Evolutionary conservation across 1,140 invertebrate genomes (phyloP), one percentile per base, ranked within the genome.

Genomic region (Panulirus ornatus): DNA sequence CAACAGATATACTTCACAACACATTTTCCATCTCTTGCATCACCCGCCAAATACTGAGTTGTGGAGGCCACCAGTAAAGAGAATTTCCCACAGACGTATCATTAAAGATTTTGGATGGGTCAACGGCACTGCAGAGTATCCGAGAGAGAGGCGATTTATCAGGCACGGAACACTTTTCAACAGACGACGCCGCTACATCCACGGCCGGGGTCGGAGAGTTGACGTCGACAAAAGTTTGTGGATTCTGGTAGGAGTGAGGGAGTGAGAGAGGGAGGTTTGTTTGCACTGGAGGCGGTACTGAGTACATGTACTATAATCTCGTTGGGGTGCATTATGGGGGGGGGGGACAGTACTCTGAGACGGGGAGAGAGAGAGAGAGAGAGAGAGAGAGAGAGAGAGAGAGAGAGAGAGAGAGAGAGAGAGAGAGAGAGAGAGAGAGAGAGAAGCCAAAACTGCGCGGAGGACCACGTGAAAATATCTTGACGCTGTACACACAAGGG

Each of bases 361-460:
- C n/a, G n/a, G n/a, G n/a, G n/a, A 58, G 11, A 58, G 51, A 58
- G 51, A 58, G 51, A 58, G 51, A 58, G 51, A 58, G 51, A 58
- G 51, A 58, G 51, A 58, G 51, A 58, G 51, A 58, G 51, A 58
- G 51, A 58, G 51, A 58, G 51, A 58, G 51, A 58, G 51, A 58
- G 51, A 58, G 51, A 58, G 51, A 58, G 51, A 58, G 51, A 58
- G 51, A 58, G 51, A 58, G 51, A 58, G 51, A 58, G 51, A 22
- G 51, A 22, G 51, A 22, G 51, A 22, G 51, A n/a, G n/a, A 22
- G 51, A 58, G 22, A 22, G 51, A 58, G 51, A 22, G 51, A 58
- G 51, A 22, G 22, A 22, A 58, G 51, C 11, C 11, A 58, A 22
- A 11, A 11, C 51, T 58, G 22, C 51, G 11, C 11, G 22, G 11